Evolutionary conservation across 2,888 invertebrate genomes (phyloP).

Genomic region (Drosophila dives): DNA sequence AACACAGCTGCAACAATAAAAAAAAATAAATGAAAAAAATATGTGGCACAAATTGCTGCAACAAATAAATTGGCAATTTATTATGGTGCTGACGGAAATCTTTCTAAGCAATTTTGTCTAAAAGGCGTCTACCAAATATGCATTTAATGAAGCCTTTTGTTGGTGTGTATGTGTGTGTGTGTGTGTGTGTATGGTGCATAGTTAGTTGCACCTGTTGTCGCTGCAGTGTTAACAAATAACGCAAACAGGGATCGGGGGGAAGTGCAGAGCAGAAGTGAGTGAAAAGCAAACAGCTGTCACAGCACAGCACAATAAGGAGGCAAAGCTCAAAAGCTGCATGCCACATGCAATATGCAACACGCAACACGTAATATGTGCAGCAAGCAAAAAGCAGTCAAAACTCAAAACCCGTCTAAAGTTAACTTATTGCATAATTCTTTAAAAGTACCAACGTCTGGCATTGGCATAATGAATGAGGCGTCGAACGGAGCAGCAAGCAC

Average conservation of each 20-base stretch:
- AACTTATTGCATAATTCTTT: slow-evolving; percentile 80
- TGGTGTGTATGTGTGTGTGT: slow-evolving; percentile 32
- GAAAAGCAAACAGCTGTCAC: slow-evolving; percentile 54
- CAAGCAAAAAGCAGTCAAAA: slow-evolving; percentile 59
- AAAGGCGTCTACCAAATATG: slow-evolving; percentile 70
- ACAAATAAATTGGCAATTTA: slow-evolving; percentile 75
- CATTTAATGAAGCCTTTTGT: slow-evolving; percentile 59
- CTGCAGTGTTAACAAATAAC: slow-evolving; percentile 69
- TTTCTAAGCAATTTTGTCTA: slow-evolving; percentile 42
- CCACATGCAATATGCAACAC: slow-evolving; percentile 35
- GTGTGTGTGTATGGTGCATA: slow-evolving; percentile 27
- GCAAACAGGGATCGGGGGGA: slow-evolving; percentile 56
- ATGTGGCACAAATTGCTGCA: slow-evolving; percentile 42
- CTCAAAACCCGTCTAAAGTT: slow-evolving; percentile 63
- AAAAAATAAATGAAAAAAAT: slow-evolving; percentile 38
- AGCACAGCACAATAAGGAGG: slow-evolving; percentile 38
- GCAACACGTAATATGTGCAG: slow-evolving; percentile 35
- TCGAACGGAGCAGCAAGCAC: slow-evolving; percentile 52
- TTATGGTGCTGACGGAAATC: slow-evolving; percentile 32
- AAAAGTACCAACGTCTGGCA: slow-evolving; percentile 70
- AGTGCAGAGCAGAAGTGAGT: neutral
- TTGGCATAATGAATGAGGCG: slow-evolving; percentile 77
- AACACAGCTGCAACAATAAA: slow-evolving; percentile 47
- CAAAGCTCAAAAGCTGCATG: slow-evolving; percentile 55
- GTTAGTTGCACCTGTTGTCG: slow-evolving; percentile 41